Conservation (phyloP, 2,797 vertebrate species). For the Bradypus variegatus region DNA sequence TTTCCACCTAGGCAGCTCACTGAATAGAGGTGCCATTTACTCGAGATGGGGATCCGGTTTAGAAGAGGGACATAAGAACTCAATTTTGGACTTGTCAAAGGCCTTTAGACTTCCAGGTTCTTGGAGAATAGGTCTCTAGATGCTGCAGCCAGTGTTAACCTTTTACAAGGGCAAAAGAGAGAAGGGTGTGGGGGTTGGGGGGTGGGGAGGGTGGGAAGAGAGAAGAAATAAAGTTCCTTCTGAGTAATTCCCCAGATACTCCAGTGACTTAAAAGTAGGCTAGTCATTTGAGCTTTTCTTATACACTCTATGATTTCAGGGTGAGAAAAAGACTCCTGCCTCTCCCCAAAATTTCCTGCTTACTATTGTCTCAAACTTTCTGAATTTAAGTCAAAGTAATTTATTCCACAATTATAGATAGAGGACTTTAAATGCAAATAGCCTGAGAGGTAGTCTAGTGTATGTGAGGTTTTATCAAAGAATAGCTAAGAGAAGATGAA, state of each 20-base stretch:
- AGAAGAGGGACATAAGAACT: background rate
- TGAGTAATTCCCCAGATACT: background rate
- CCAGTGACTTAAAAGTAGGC: background rate
- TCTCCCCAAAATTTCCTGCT: background rate
- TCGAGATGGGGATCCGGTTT: background rate
- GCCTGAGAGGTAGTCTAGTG: background rate
- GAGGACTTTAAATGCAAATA: slow-evolving; percentile 1
- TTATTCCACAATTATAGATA: background rate
- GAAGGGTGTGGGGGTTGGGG: too few species aligned
- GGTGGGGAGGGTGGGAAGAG: background rate
- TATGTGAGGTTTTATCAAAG: background rate
- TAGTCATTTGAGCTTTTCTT: background rate
- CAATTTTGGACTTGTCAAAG: background rate
- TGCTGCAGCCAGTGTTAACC: background rate
- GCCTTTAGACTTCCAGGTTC: background rate
- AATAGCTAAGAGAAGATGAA: background rate
- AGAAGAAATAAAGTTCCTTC: background rate
- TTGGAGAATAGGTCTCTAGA: background rate
- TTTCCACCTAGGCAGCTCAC: background rate
- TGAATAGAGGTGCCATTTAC: slow-evolving; percentile 19
- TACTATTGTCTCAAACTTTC: background rate
- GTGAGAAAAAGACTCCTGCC: background rate
- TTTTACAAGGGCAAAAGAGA: background rate
- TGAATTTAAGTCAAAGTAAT: slow-evolving; percentile 10
- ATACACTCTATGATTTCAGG: background rate